Conservation (phyloP, 2,113 vertebrate genomes). For the Aspiorhynchus laticeps region DNA sequence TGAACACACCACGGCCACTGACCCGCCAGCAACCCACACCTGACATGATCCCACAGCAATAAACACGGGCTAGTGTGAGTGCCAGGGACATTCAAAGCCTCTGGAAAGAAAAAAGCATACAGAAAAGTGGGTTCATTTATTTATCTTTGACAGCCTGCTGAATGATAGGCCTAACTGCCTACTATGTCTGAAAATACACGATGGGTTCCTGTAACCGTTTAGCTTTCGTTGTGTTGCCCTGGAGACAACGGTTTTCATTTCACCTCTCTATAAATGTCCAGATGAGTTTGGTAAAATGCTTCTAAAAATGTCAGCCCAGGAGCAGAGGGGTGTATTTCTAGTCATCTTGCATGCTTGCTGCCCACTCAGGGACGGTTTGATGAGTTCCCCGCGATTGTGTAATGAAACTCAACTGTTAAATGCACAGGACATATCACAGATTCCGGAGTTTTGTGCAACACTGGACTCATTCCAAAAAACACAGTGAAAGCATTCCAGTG, state of each 20-base stretch:
- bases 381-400: background rate
- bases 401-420: slow-evolving; percentile 7
- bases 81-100: slow-evolving; percentile 17
- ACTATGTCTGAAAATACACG: background rate
- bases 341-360: background rate
- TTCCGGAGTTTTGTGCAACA: slow-evolving; percentile 35
- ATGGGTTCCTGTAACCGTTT: slow-evolving; percentile 16
- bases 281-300: slow-evolving; percentile 29
- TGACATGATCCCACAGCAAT: slow-evolving; percentile 55
- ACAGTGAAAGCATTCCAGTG: slow-evolving; percentile 11
- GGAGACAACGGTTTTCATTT: slow-evolving; percentile 27
- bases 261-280: slow-evolving; percentile 27
- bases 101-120: background rate
- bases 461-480: slow-evolving; percentile 40
- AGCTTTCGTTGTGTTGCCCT: slow-evolving; percentile 34
- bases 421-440: background rate
- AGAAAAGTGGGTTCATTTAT: background rate
- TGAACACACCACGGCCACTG: slow-evolving; percentile 54
- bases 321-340: slow-evolving; percentile 34
- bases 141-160: slow-evolving; percentile 17
- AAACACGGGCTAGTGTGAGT: slow-evolving; percentile 52
- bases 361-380: slow-evolving; percentile 21
- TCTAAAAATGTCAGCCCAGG: slow-evolving; percentile 31
- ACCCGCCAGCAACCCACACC: slow-evolving; percentile 53
- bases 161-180: slow-evolving; percentile 1